Conservation (phyloP, 2,888 invertebrate genomes). For the Idaea dimidiata region DNA sequence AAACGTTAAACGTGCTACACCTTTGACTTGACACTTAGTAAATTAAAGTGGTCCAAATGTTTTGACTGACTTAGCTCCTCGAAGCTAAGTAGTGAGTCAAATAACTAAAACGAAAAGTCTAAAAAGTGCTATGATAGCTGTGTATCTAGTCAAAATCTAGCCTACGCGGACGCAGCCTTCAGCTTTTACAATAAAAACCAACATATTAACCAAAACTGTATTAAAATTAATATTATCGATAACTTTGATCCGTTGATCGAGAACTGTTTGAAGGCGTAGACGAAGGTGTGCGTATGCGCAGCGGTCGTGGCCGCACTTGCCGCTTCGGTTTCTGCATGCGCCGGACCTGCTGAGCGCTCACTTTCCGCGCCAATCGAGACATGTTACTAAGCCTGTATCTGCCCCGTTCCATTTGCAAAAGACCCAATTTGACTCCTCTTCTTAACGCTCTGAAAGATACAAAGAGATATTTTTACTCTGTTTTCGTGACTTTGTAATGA, state of each 20-base stretch:
- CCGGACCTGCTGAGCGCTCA: slow-evolving; percentile 26
- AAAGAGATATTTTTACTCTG: neutral
- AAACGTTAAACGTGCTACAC: no score
- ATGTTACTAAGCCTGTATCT: slow-evolving; percentile 51
- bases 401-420: slow-evolving; percentile 45
- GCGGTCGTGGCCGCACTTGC: neutral
- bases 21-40: no score
- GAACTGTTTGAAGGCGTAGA: neutral
- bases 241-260: neutral
- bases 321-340: slow-evolving; percentile 12
- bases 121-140: no score
- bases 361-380: slow-evolving; percentile 34
- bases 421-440: slow-evolving; percentile 51
- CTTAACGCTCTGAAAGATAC: slow-evolving; percentile 46
- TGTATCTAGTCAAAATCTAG: no score
- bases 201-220: neutral
- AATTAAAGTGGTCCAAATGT: no score
- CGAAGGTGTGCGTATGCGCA: neutral
- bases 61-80: no score
- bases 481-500: no score
- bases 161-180: no score
- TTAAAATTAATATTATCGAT: neutral
- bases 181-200: neutral
- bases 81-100: no score
- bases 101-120: no score